Percentiles rank a stretch among this genome's conserved stretches.
These are phyloP conservation scores for Syngnathus rostellatus DNA, from an alignment of 2,797 vertebrate species.

Conservation along the genomic window DNA sequence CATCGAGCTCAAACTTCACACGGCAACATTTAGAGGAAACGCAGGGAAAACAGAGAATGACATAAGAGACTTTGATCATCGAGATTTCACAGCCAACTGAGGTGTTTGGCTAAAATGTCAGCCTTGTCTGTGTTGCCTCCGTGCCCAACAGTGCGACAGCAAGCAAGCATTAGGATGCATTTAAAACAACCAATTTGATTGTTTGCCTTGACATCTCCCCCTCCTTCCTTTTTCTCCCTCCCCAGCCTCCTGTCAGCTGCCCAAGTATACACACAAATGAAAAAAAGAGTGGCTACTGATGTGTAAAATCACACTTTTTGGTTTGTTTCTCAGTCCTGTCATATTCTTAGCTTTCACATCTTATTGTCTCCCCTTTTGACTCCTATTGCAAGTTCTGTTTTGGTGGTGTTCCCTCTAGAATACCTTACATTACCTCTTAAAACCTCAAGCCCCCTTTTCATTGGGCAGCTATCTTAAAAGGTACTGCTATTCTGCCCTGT, in stretches of 20 bases:
- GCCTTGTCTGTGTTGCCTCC: slow-evolving; percentile 12
- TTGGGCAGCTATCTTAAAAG: background rate
- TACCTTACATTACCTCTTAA: slow-evolving; percentile 3
- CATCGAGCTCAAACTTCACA: slow-evolving; percentile 44
- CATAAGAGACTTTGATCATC: slow-evolving; percentile 20
- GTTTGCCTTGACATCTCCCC: slow-evolving; percentile 49
- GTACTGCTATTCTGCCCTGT: background rate
- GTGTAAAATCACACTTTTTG: slow-evolving; percentile 58
- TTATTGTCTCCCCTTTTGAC: slow-evolving; percentile 18
- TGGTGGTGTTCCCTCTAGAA: background rate
- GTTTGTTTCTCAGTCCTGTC: slow-evolving; percentile 38
- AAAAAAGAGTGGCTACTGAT: slow-evolving; percentile 45
- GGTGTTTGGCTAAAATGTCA: slow-evolving; percentile 26
- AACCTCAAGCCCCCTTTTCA: background rate
- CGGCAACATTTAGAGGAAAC: slow-evolving; percentile 38
- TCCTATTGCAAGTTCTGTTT: slow-evolving; percentile 10
- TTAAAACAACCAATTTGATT: slow-evolving; percentile 52
- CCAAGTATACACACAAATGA: slow-evolving; percentile 43
- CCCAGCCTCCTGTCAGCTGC: slow-evolving; percentile 29
- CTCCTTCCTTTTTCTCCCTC: background rate
- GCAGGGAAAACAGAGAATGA: slow-evolving; percentile 11
- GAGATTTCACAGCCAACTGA: slow-evolving; percentile 18
- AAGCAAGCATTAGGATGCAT: slow-evolving; percentile 35
- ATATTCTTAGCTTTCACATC: slow-evolving; percentile 19
- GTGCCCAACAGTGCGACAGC: slow-evolving; percentile 15